phyloP scores from a whole-genome alignment of 2,797 vertebrate species.

The Falco concolor region DNA sequence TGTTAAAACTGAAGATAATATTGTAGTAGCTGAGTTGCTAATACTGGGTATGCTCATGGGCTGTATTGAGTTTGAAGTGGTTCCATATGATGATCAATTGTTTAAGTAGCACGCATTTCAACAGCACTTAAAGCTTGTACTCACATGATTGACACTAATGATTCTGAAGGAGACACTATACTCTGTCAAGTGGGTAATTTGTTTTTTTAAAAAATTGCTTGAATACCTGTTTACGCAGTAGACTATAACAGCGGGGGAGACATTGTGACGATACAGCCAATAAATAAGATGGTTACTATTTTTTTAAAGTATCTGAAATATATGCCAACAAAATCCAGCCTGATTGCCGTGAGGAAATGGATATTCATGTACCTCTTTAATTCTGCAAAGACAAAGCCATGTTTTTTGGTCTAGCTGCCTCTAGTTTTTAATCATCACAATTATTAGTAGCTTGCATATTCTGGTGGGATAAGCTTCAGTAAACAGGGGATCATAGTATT shows the following conservation, averaged over 20 bases:
- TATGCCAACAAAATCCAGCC: neutral
- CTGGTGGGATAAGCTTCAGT: neutral
- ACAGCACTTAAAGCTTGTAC: constrained; percentile 36
- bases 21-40: neutral
- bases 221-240: neutral
- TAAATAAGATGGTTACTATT: neutral
- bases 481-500: neutral
- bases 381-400: neutral
- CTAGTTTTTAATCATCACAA: neutral
- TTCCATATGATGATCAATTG: constrained; percentile 42
- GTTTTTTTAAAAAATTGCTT: neutral
- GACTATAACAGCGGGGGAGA: neutral
- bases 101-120: constrained; percentile 45
- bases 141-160: constrained; percentile 63
- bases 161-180: constrained; percentile 15
- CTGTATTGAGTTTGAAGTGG: neutral
- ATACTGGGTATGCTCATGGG: neutral
- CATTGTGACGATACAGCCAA: neutral
- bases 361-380: neutral
- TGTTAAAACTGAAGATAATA: neutral
- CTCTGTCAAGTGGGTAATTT: constrained; percentile 36
- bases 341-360: neutral
- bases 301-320: neutral
- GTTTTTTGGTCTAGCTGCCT: neutral
- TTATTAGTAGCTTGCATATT: neutral